Evolutionary conservation across 2,797 vertebrate species (phyloP).

Genomic region (Luscinia megarhynchos): DNA sequence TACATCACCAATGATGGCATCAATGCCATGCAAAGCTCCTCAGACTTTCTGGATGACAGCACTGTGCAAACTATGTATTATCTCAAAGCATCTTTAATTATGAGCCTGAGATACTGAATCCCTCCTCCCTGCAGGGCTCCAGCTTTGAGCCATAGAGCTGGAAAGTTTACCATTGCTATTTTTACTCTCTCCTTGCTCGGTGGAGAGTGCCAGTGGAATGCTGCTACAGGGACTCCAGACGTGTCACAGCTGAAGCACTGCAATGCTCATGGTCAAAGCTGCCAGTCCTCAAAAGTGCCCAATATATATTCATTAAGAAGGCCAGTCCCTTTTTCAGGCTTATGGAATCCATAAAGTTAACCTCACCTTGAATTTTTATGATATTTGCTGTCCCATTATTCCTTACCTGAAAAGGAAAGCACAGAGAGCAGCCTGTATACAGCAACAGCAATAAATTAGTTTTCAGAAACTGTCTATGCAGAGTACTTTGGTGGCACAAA

Average conservation of each 20-base stretch:
- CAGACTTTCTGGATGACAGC: not conserved
- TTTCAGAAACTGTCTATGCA: not conserved
- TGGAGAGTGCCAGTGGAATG: not conserved
- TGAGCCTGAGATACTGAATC: not conserved
- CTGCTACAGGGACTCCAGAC: not conserved
- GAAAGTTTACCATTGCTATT: constrained; percentile 13
- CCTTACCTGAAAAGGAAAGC: not conserved
- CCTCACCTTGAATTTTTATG: not conserved
- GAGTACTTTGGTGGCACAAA: not conserved
- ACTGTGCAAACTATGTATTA: not conserved
- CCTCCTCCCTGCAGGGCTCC: not conserved
- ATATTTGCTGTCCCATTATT: not conserved
- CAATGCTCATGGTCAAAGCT: not conserved
- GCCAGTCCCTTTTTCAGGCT: not conserved
- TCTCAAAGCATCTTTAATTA: not conserved
- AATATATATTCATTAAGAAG: not conserved
- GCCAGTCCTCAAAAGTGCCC: not conserved
- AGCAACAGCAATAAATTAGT: not conserved
- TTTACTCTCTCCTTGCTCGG: not conserved
- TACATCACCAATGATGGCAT: not conserved
- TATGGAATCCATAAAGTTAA: not conserved
- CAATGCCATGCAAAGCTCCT: not conserved
- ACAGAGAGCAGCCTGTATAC: not conserved
- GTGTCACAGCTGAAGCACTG: not conserved
- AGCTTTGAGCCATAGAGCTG: not conserved